A percentile compares a stretch with the other conserved stretches of the same genome.
phyloP scores from a whole-genome alignment of 1,140 invertebrate genomes.

The Pogonomyrmex californicus region DNA sequence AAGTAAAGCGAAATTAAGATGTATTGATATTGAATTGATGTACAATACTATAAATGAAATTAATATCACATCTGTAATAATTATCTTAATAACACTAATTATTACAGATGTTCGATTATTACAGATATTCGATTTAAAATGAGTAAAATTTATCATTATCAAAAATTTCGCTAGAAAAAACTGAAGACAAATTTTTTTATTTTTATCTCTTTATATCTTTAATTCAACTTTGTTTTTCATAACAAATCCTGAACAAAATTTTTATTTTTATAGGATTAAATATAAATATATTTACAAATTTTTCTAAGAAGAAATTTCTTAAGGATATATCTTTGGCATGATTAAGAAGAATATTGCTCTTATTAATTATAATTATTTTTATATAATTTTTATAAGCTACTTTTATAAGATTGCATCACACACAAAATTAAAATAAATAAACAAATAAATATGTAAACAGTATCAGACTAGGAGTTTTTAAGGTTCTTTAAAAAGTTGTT shows the following conservation, averaged over 20 bases:
- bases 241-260: background rate
- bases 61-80: background rate
- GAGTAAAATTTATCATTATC: slow-evolving; percentile 15
- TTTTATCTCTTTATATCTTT: background rate
- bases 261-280: background rate
- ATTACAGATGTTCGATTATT: background rate
- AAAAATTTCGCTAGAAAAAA: background rate
- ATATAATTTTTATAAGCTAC: background rate
- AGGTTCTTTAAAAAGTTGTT: background rate
- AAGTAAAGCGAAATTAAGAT: background rate
- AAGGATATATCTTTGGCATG: background rate
- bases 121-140: background rate
- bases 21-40: background rate
- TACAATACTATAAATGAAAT: background rate
- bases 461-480: slow-evolving; percentile 7
- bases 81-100: background rate
- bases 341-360: background rate
- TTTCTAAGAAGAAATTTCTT: background rate
- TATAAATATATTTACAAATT: background rate
- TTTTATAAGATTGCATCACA: background rate
- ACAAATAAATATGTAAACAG: background rate
- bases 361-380: background rate
- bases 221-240: background rate
- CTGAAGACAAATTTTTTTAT: background rate
- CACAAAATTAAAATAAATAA: background rate